Conservation (phyloP, 2,888 invertebrate species). For the Neoscelio sp. region DNA sequence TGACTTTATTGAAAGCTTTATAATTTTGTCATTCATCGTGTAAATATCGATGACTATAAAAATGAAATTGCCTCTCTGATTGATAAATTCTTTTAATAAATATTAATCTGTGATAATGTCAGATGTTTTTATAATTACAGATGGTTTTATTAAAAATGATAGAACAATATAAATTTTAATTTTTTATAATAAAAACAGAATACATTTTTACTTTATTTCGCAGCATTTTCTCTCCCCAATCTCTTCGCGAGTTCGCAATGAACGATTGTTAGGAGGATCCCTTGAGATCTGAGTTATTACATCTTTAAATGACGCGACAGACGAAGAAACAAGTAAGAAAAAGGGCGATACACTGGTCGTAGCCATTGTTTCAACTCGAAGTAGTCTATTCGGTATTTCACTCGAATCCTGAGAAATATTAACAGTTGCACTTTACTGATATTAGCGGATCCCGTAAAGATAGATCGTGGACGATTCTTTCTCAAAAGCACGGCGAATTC, state of each 20-base stretch:
- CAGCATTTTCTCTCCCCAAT: slow-evolving; percentile 6
- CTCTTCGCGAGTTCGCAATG: slow-evolving; percentile 19
- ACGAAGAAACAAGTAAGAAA: slow-evolving; percentile 31
- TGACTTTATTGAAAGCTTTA: no score
- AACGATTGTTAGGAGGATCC: slow-evolving; percentile 52
- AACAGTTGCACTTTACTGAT: slow-evolving; percentile 72
- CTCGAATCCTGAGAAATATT: slow-evolving; percentile 71
- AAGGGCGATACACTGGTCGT: slow-evolving; percentile 28
- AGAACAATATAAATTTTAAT: no score
- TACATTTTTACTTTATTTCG: slow-evolving; percentile 1
- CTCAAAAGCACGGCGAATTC: slow-evolving; percentile 21
- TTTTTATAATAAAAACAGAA: slow-evolving; percentile 1
- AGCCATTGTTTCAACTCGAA: slow-evolving; percentile 58
- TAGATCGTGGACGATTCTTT: slow-evolving; percentile 28
- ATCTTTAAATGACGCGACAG: slow-evolving; percentile 58
- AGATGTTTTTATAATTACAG: neutral
- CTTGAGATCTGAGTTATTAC: slow-evolving; percentile 73
- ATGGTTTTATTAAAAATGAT: neutral
- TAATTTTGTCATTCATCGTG: no score
- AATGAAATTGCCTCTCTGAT: neutral
- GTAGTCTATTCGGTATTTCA: slow-evolving; percentile 58
- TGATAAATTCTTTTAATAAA: neutral
- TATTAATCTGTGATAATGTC: neutral
- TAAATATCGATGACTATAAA: neutral
- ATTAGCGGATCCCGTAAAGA: slow-evolving; percentile 67